Base-by-base conservation (phyloP, 2,888 invertebrate species). In the Phengaris arion region DNA sequence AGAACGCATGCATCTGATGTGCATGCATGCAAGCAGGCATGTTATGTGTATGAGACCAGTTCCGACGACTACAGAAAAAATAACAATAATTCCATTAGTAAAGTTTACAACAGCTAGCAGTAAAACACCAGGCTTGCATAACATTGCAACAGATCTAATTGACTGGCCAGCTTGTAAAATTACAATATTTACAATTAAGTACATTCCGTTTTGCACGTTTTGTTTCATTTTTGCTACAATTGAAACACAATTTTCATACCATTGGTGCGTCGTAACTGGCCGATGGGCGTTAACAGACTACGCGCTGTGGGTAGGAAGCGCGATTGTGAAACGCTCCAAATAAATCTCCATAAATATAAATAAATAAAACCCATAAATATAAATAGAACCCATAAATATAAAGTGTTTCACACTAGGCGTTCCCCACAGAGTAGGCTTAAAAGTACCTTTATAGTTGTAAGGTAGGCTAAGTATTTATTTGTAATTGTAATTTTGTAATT, bases 391-490 rank as follows among this genome's bases (percentile, higher is more conserved):
- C 15, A 55, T 57, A 69, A 48, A 52, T n/a, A 52, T n/a, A 46
- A 72, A 73, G 82, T 85, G 89, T 90, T 91, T 90, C 86, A 81
- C 86, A 81, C 87, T 87, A 87, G 79, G 87, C 90, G 89, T 90
- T 86, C 89, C 84, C 82, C 85, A 84, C 86, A 81, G 86, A 86
- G 86, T 86, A 81, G 81, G 83, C 87, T 86, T 86, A 87, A 89
- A 92, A 87, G 93, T 93, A 93, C 93, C 93, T 93, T 93, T 92
- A 89, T 87, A 88, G 86, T 81, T 82, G 83, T 86, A 87, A 88
- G 85, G 80, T 89, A 91, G 88, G 64, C 76, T 93, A 93, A 93
- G 93, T 93, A 93, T 93, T 93, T 93, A 93, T 93, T 93, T 84
- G 85, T 90, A 88, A 87, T 81, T 85, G 83, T 88, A 88, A 86